Base-by-base conservation (phyloP, 53 echinoderm and acorn worm genomes). In the Arbacia lixula region DNA sequence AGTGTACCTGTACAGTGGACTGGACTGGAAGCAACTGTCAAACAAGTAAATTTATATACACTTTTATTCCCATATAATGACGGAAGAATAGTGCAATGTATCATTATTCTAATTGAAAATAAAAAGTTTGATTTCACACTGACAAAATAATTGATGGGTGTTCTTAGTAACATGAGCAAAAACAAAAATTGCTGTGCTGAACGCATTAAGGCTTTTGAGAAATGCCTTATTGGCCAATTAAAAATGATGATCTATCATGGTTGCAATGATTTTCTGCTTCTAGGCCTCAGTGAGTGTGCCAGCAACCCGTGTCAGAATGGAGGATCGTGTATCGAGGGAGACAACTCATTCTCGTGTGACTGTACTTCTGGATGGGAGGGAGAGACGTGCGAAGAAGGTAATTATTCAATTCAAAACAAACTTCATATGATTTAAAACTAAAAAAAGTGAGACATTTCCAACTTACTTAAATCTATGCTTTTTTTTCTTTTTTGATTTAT, bases 241-340 rank as follows among this genome's bases (percentile, higher is more conserved):
- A n/a, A n/a, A n/a, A n/a, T n/a, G n/a, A n/a, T n/a, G n/a, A n/a
- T 46, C 14, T 10, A 46, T 46, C 46, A 8, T 46, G 8, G 46
- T 14, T 46, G 8, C 46, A 46, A 10, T 14, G 8, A 46, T 64
- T 27, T 29, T 19, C 31, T 52, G 10, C 16, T 12, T 29, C 17
- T 58, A 90, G 90, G 40, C 65, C 38, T 90, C 57, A 56, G 56
- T 8, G 65, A 90, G 53, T 90, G 90, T 61, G 71, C 60, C 29
- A 90, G 90, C 56, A 60, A 85, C 42, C 90, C 90, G 3, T 90
- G 90, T 37, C 33, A 60, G 53, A 90, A 90, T 26, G 81, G 81
- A 31, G 90, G 90, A 2, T 9, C 52, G 2, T 90, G 90, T 28
- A 37, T 79, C 29, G 90, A 90, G 29, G 90, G 90, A 14, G 57